Evolutionary conservation across 2,797 vertebrate genomes (phyloP).

Genomic region (Neosilurus hyrtlii): DNA sequence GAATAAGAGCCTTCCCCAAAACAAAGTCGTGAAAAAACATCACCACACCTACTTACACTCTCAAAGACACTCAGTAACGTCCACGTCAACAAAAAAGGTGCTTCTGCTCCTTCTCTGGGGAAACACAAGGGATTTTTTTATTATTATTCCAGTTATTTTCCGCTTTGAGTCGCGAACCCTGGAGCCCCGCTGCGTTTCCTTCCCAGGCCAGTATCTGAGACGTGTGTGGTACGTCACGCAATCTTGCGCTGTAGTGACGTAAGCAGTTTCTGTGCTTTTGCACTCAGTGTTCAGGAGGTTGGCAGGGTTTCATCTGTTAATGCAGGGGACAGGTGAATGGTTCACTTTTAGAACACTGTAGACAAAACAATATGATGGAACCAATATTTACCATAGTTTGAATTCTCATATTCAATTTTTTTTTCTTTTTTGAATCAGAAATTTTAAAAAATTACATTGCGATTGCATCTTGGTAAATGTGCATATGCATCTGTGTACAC

Average conservation of each 20-base stretch:
- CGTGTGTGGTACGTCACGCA: constrained; percentile 64
- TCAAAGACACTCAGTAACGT: constrained; percentile 47
- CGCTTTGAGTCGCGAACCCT: constrained; percentile 43
- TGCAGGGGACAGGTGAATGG: background rate
- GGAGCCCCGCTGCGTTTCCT: constrained; percentile 55
- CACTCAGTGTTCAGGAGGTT: background rate
- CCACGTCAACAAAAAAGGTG: constrained; percentile 53
- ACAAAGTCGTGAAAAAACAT: constrained; percentile 48
- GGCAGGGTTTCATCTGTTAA: background rate
- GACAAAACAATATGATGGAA: background rate
- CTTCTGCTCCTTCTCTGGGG: constrained; percentile 41
- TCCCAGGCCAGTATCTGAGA: constrained; percentile 62
- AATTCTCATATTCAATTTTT: background rate
- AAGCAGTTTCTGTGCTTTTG: constrained; percentile 10
- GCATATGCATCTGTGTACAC: background rate
- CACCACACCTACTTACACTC: constrained; percentile 65
- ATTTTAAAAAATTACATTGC: background rate
- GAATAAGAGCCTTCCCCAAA: constrained; percentile 52
- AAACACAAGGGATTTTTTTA: constrained; percentile 54
- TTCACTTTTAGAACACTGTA: background rate
- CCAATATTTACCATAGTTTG: background rate
- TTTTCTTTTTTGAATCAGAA: background rate
- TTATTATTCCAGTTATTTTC: constrained; percentile 32
- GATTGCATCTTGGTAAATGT: background rate
- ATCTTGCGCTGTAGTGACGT: constrained; percentile 68